Base-by-base conservation (phyloP, 2,113 vertebrate species). In the Scartelaos histophorus region DNA sequence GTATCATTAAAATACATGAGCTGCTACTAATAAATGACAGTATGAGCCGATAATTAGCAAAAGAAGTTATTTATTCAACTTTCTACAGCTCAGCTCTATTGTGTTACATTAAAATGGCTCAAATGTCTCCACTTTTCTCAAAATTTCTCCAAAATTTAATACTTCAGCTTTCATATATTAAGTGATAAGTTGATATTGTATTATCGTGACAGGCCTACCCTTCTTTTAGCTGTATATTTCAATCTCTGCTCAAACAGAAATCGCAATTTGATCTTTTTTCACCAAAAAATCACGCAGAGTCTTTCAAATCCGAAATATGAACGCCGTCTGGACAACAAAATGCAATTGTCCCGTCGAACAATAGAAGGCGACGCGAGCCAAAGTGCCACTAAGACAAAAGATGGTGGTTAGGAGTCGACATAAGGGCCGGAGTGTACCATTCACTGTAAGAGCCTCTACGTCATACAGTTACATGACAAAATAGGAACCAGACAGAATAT, bases 381-480 rank as follows among this genome's bases (percentile, higher is more conserved):
- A 82, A 34, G 66, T 51, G 78, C 53, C 72, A 73, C 73, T 58
- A 78, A 72, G 69, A 54, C 38, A 58, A 45, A 29, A 83, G 82
- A 86, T 87, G 88, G 82, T 79, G 77, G 67, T 71, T 43, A 72
- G 54, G 43, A 82, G 73, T 67, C 65, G 43, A 71, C 6, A 5
- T 51, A 7, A 13, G 45, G n/a, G 64, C 69, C 65, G 79, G 87
- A 83, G 84, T 73, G 49, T 17, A 51, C 71, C 70, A 75, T 74
- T 85, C 68, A 74, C 69, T 83, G 90, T 93, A 91, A 90, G 92
- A 93, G 90, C 83, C 91, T 86, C 90, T 81, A 83, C 75, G 79
- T 76, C 79, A 80, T 80, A 78, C 86, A 66, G 78, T 87, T 78
- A 85, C 60, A 78, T 76, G 9, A 69, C 67, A 64, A 22, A 76